Percentiles rank a stretch among this genome's conserved stretches.
Evolutionary conservation across 2,797 vertebrate genomes (phyloP).

Genomic region (Artibeus jamaicensis): DNA sequence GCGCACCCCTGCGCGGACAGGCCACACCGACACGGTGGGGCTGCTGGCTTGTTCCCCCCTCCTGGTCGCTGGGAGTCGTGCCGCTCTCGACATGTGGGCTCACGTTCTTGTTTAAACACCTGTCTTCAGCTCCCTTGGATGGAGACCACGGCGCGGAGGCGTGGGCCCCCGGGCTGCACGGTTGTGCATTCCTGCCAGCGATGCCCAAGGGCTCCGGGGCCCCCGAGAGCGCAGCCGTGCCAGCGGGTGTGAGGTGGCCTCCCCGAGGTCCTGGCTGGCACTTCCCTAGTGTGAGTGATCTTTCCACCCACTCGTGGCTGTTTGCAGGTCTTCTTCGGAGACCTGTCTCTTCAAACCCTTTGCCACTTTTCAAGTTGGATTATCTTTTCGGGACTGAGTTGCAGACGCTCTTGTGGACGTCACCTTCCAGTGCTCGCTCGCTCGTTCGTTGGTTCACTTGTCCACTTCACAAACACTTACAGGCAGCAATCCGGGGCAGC

Average conservation of each 20-base stretch:
- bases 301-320: rapidly evolving
- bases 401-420: rapidly evolving
- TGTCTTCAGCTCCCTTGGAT: not conserved
- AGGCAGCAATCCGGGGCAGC: rapidly evolving
- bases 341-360: not conserved
- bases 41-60: not conserved
- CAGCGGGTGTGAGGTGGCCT: rapidly evolving
- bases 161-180: not conserved
- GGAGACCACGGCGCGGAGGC: no score
- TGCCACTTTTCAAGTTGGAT: rapidly evolving
- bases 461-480: rapidly evolving
- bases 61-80: rapidly evolving
- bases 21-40: not conserved
- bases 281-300: rapidly evolving
- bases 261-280: rapidly evolving
- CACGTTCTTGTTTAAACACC: not conserved
- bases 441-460: rapidly evolving
- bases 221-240: rapidly evolving
- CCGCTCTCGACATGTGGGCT: rapidly evolving
- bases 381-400: no score
- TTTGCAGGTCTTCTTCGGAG: rapidly evolving
- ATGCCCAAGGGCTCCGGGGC: rapidly evolving
- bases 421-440: rapidly evolving
- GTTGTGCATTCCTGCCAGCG: rapidly evolving
- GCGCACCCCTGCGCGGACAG: not conserved